phyloP scores from a whole-genome alignment of 2,888 invertebrate species.

The Drosophila monieri region DNA sequence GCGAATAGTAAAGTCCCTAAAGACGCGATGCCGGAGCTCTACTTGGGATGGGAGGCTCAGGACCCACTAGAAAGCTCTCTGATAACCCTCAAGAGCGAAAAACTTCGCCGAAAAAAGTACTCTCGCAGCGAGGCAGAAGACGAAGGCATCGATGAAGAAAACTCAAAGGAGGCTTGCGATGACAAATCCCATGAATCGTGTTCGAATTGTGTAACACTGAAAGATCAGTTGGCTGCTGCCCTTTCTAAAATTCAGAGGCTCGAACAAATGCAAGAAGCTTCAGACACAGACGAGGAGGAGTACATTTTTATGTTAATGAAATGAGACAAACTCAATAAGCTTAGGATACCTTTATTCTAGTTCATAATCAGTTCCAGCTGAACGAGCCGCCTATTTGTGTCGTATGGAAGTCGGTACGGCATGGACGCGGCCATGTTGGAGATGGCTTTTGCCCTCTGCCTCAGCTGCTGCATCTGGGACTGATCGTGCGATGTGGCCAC shows the following conservation, averaged over 20 bases:
- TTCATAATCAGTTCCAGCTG: slow-evolving; percentile 98
- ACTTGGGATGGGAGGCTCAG: slow-evolving; percentile 17
- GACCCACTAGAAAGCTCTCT: slow-evolving; percentile 30
- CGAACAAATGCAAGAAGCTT: not conserved
- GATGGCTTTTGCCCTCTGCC: slow-evolving; percentile 93
- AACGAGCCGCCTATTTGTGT: slow-evolving; percentile 95
- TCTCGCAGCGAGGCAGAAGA: slow-evolving; percentile 16
- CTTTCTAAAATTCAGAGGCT: slow-evolving; percentile 30
- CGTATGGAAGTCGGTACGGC: slow-evolving; percentile 97
- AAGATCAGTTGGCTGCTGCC: slow-evolving; percentile 19
- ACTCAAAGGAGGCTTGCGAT: not conserved
- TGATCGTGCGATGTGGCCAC: slow-evolving; percentile 54
- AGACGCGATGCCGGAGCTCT: slow-evolving; percentile 40
- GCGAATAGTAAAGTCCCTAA: slow-evolving; percentile 15
- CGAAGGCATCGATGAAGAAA: slow-evolving; percentile 5
- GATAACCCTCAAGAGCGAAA: not conserved
- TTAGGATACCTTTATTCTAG: slow-evolving; percentile 84
- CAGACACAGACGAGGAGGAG: slow-evolving; percentile 27
- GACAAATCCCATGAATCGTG: not conserved
- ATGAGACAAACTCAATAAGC: slow-evolving; percentile 10
- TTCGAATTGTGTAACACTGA: slow-evolving; percentile 11
- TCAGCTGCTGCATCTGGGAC: slow-evolving; percentile 84
- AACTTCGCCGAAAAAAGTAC: not conserved
- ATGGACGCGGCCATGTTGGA: slow-evolving; percentile 97
- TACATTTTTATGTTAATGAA: slow-evolving; percentile 49